Percentiles rank a stretch among this genome's conserved stretches.
phyloP scores from a whole-genome alignment of 2,888 invertebrate genomes.

The Pycnomerus fuliginosus region DNA sequence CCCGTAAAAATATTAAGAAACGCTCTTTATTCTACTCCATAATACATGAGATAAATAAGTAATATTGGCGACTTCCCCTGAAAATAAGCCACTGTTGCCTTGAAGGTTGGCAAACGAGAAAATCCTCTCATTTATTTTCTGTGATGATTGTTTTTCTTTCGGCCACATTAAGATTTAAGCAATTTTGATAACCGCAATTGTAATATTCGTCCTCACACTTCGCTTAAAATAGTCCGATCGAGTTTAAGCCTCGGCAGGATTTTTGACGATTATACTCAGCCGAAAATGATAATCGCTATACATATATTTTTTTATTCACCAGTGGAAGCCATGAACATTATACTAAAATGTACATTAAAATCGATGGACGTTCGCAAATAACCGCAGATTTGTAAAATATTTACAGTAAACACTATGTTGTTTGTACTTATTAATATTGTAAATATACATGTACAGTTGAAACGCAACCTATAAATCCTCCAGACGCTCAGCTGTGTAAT shows the following conservation, averaged over 20 bases:
- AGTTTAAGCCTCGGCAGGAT: background rate
- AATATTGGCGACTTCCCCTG: conserved; percentile 8
- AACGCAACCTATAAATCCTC: too few species aligned
- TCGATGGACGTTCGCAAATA: too few species aligned
- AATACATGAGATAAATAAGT: conserved; percentile 4
- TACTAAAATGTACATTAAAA: too few species aligned
- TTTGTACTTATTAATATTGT: too few species aligned
- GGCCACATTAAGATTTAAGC: conserved; percentile 19
- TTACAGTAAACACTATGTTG: too few species aligned
- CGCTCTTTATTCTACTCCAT: conserved; percentile 6
- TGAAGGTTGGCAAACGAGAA: conserved; percentile 25
- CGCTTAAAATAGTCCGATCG: background rate
- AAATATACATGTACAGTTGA: too few species aligned
- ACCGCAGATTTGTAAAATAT: too few species aligned
- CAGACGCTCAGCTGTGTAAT: too few species aligned
- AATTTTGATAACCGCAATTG: background rate
- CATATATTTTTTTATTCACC: too few species aligned
- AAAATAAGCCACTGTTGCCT: conserved; percentile 27
- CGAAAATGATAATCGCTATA: background rate
- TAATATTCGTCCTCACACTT: background rate
- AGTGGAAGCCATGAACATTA: too few species aligned
- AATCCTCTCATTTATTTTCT: conserved; percentile 5
- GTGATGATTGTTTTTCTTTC: conserved; percentile 10
- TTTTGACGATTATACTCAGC: background rate
- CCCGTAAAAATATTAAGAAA: too few species aligned